These are phyloP conservation scores for Aethes cnicana DNA, from an alignment of 2,888 invertebrate genomes.

Conservation along the genomic window DNA sequence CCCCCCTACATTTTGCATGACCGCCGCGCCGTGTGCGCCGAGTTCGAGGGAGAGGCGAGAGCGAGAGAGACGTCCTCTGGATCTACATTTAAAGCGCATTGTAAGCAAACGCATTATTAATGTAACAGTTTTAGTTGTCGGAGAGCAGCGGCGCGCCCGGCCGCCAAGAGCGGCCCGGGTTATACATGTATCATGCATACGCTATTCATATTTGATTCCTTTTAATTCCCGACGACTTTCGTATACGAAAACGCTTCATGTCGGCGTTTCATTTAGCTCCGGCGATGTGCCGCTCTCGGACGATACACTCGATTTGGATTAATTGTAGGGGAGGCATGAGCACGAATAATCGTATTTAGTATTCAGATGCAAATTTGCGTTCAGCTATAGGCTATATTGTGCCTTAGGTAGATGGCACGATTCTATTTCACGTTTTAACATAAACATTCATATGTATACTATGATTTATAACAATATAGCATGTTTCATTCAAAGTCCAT, in stretches of 20 bases:
- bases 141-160: conserved; percentile 68
- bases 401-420: not conserved
- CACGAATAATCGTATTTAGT: conserved; percentile 11
- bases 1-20: conserved; percentile 76
- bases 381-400: not conserved
- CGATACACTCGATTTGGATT: conserved; percentile 22
- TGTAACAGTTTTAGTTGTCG: conserved; percentile 80
- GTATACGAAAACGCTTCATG: conserved; percentile 46
- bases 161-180: conserved; percentile 62
- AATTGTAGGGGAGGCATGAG: conserved; percentile 18
- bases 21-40: conserved; percentile 51
- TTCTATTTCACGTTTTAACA: not conserved
- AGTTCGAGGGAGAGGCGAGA: conserved; percentile 50
- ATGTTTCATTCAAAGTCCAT: no score
- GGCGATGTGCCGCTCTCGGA: conserved; percentile 16
- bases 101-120: conserved; percentile 81
- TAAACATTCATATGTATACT: no score
- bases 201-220: conserved; percentile 79
- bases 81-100: conserved; percentile 82
- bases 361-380: conserved; percentile 13
- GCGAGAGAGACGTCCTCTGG: conserved; percentile 60
- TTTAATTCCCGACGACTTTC: conserved; percentile 78
- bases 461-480: no score
- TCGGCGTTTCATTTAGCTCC: conserved; percentile 48
- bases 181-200: conserved; percentile 77